Evolutionary conservation across 2,888 invertebrate species (phyloP).

Genomic region (Alsophila aescularia): DNA sequence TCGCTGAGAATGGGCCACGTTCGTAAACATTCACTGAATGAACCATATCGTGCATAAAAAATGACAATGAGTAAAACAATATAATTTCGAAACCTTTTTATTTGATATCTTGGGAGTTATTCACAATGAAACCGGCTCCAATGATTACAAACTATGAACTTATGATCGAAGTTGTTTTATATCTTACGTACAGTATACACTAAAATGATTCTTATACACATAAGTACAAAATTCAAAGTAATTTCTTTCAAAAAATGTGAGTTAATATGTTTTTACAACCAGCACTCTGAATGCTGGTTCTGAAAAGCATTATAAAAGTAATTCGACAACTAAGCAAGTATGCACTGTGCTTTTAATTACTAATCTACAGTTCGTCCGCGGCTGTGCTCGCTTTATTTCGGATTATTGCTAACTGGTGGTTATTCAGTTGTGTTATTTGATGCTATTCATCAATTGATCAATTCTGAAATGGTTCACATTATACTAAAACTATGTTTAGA

Average conservation of each 20-base stretch:
- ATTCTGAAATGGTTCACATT: too few species aligned
- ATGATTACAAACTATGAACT: neutral
- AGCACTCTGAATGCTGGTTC: neutral
- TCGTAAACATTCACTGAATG: constrained; percentile 27
- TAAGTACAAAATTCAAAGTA: neutral
- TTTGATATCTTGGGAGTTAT: constrained; percentile 47
- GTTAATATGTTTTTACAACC: neutral
- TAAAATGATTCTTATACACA: neutral
- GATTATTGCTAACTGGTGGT: too few species aligned
- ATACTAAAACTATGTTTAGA: too few species aligned
- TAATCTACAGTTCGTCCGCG: neutral
- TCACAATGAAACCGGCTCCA: constrained; percentile 32
- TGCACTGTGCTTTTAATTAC: neutral
- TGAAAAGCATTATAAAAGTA: neutral
- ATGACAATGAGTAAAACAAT: constrained; percentile 42
- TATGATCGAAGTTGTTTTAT: neutral
- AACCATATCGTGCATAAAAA: constrained; percentile 21
- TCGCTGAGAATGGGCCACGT: constrained; percentile 6
- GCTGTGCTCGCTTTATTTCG: neutral
- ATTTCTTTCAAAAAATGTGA: too few species aligned
- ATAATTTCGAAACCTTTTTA: constrained; percentile 44
- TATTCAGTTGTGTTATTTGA: too few species aligned
- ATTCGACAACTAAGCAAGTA: neutral
- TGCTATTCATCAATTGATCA: too few species aligned
- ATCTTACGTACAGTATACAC: neutral